Percentiles rank a stretch among this genome's conserved stretches.
Evolutionary conservation across 2,888 invertebrate genomes (phyloP).

Genomic region (Lithophane ornitopus): DNA sequence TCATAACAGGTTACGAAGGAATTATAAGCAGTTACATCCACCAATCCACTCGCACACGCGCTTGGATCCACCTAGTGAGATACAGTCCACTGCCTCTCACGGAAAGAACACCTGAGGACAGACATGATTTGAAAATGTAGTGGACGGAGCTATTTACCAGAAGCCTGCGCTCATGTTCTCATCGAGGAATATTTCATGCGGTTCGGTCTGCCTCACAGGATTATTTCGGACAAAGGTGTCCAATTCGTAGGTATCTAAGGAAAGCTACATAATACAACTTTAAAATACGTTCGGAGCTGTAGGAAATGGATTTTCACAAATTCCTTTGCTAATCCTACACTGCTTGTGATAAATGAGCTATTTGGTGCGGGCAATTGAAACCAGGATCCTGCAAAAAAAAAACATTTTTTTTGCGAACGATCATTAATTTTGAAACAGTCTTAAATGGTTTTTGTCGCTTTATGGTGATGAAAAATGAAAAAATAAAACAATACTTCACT

Average conservation of each 20-base stretch:
- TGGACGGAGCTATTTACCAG: too few species aligned
- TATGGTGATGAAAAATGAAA: neutral
- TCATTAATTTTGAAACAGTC: neutral
- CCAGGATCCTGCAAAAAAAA: neutral
- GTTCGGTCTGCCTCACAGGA: too few species aligned
- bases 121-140: neutral
- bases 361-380: neutral
- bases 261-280: too few species aligned
- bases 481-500: too few species aligned
- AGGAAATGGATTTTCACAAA: neutral
- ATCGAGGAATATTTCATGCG: too few species aligned
- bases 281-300: too few species aligned
- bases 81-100: neutral
- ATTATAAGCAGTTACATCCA: neutral
- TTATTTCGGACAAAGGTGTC: too few species aligned
- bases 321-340: neutral
- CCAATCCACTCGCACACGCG: too few species aligned
- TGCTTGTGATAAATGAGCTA: slow-evolving; percentile 21
- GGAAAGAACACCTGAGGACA: neutral
- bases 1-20: too few species aligned
- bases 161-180: too few species aligned
- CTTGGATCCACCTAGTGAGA: too few species aligned
- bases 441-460: neutral
- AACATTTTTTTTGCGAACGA: neutral
- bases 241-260: too few species aligned